Evolutionary conservation across 2,113 vertebrate genomes (phyloP).

Genomic region (Phylloscopus trochiloides): DNA sequence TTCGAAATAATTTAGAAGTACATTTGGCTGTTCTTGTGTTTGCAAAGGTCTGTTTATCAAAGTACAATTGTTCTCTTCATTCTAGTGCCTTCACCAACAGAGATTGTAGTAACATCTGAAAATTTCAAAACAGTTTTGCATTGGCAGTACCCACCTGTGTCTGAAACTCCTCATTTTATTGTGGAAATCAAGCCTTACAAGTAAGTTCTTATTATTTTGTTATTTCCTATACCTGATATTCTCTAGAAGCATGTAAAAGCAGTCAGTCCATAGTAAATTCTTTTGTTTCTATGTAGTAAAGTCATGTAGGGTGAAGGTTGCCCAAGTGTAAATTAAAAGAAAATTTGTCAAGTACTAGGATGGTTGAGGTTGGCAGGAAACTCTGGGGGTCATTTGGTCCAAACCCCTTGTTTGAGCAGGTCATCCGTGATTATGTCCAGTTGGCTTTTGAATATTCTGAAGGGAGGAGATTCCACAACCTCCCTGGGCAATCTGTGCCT

Average conservation of each 20-base stretch:
- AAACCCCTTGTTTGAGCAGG: background rate
- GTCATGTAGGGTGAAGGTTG: background rate
- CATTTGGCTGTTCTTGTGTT: background rate
- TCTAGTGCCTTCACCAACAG: conserved; percentile 63
- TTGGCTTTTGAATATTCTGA: background rate
- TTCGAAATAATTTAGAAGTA: background rate
- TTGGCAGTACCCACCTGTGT: conserved; percentile 57
- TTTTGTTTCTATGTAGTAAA: background rate
- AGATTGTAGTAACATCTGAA: conserved; percentile 27
- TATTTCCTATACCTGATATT: background rate
- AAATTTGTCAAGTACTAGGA: background rate
- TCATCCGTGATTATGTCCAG: background rate
- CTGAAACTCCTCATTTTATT: conserved; percentile 42
- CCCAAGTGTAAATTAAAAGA: background rate
- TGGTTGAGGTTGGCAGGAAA: background rate
- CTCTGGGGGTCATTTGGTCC: background rate
- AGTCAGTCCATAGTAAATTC: background rate
- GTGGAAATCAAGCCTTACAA: conserved; percentile 57
- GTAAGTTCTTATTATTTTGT: conserved; percentile 57
- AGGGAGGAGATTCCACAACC: background rate
- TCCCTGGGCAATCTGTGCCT: background rate
- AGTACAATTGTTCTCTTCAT: background rate
- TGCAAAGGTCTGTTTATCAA: background rate
- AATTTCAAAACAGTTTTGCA: conserved; percentile 40
- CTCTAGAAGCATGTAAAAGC: background rate